Base-by-base conservation (phyloP, 2,797 vertebrate species). In the Channa striata region DNA sequence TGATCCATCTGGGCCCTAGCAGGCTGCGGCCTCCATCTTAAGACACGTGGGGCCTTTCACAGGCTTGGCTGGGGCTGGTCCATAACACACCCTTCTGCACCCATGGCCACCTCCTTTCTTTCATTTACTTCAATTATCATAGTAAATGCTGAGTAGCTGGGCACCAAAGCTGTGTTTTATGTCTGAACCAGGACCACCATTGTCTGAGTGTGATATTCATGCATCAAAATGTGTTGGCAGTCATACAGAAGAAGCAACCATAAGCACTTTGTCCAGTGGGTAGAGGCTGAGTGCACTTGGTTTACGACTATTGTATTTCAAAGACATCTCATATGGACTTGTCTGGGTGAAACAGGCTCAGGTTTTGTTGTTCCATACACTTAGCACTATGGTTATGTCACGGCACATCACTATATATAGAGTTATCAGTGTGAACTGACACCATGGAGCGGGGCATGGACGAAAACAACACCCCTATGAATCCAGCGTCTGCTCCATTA, bases 341-440 rank as follows among this genome's bases (percentile, higher is more conserved):
- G 83, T 90, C 87, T 89, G 91, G 72, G 74, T 83, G 87, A 89
- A 82, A 84, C 77, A 54, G 68, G 87, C 93, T 94, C 92, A 87
- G 94, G 93, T 94, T 95, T 93, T 95, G 96, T 94, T 95, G 95
- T 94, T 95, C 93, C 95, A 95, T 94, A 95, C 90, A 90, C 93
- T 94, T 95, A 93, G 95, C 94, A 93, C 94, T 86, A 89, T 78
- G 82, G 90, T 91, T 91, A 89, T 92, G 92, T 92, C 88, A 89
- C 72, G 80, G 86, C 95, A 94, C 94, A 95, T 95, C 94, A 93
- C 95, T 95, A 96, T 96, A 97, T 98, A 98, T 96, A 97, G 96
- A 98, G 97, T 97, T 96, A 97, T 98, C 95, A 90, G 96, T 94
- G 95, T 96, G 96, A 98, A 96, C 95, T 95, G 94, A 97, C 96